Base-by-base conservation (phyloP, 1,140 invertebrate species). In the Lucilia cuprina region DNA sequence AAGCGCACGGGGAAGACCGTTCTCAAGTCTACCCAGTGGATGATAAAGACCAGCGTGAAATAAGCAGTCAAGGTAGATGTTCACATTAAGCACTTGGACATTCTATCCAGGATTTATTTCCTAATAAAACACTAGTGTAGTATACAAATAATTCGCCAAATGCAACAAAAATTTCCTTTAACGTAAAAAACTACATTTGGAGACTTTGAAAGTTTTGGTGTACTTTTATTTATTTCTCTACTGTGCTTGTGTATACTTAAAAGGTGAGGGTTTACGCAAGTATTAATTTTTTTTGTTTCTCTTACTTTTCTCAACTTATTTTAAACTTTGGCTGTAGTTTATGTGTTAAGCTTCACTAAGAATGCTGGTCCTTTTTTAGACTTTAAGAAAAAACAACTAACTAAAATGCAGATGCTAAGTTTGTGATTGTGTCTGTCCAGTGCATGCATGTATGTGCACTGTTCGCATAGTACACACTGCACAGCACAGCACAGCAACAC, bases 181-280 rank as follows among this genome's bases (percentile, higher is more conserved):
- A 12, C 34, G 74, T 49, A 47, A 34, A 55, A n/a, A 35, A 49
- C n/a, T 74, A 47, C 82, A 49, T 35, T 83, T 47, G 60, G 19
- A 74, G 17, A 83, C 30, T 65, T 70, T 70, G 13, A 65, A 70
- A n/a, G 34, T 70, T 30, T 30, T 49, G 35, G 87, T 86, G 86
- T 87, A 88, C 86, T 88, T 89, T 86, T 87, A 21, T 86, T 87
- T 88, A 87, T 89, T 55, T 55, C 30, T 82, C 30, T 82, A 25
- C 47, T 82, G 80, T 82, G 80, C 49, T 83, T 83, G 70, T 25
- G 34, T 19, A 55, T 88, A 85, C 85, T 85, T 87, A 86, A 84
- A 85, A 89, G 87, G 85, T 89, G 87, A 89, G 88, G 88, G 87
- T 84, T 88, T 84, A 82, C 30, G 75, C 74, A 84, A 84, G 77